Evolutionary conservation across 2,797 vertebrate species (phyloP).

Genomic region (Sphenodon punctatus): DNA sequence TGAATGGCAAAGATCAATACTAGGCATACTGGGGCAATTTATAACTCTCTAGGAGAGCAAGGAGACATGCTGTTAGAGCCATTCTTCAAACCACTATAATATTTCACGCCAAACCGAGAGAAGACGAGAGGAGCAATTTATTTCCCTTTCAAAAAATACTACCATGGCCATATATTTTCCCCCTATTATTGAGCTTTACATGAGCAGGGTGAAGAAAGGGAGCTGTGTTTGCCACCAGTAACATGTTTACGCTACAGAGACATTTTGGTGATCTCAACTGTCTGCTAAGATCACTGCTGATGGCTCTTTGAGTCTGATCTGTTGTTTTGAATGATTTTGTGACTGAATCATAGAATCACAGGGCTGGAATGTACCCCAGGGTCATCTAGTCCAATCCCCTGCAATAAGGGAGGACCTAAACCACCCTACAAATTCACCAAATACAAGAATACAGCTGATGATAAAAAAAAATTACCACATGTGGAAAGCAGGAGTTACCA

Average conservation of each 20-base stretch:
- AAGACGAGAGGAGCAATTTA: neutral
- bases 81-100: neutral
- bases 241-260: fast-evolving
- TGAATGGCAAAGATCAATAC: neutral
- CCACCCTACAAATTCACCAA: no score
- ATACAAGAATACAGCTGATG: no score
- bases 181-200: neutral
- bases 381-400: no score
- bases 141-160: neutral
- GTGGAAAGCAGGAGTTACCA: no score
- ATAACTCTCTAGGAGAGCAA: neutral
- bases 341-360: no score
- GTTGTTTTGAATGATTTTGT: neutral
- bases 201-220: neutral
- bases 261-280: neutral
- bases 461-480: no score
- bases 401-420: no score
- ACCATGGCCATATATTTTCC: neutral
- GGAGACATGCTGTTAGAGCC: neutral
- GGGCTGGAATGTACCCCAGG: no score
- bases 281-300: fast-evolving
- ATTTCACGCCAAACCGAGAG: neutral
- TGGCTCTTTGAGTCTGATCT: no score
- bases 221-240: neutral
- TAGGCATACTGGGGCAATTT: neutral